phyloP scores from a whole-genome alignment of 2,888 invertebrate genomes.

The Chymomyza procnemis region DNA sequence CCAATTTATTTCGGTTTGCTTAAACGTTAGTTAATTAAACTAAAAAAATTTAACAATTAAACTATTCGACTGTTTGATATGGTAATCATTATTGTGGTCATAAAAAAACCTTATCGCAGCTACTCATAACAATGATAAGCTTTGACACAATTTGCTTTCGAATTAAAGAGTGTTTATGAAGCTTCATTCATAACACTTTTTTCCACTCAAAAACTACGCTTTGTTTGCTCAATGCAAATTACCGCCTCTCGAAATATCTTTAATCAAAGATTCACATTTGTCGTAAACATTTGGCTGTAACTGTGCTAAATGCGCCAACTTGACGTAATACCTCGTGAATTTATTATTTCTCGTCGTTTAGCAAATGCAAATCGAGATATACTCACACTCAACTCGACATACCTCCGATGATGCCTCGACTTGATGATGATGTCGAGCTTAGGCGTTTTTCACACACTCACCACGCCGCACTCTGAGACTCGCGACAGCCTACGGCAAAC shows the following conservation, averaged over 20 bases:
- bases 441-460: conserved; percentile 66
- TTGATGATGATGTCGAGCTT: conserved; percentile 38
- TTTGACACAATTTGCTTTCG: too few species aligned
- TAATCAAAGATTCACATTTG: background rate
- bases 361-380: background rate
- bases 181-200: background rate
- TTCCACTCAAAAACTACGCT: background rate
- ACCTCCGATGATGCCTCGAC: too few species aligned
- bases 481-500: background rate
- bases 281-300: background rate
- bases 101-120: too few species aligned
- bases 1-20: too few species aligned
- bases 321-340: background rate
- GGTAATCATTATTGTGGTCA: too few species aligned
- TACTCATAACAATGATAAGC: too few species aligned
- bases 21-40: too few species aligned
- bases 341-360: background rate
- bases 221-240: background rate
- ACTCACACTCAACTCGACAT: conserved; percentile 18
- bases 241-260: background rate
- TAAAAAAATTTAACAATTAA: too few species aligned
- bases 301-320: background rate
- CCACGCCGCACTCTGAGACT: conserved; percentile 23
- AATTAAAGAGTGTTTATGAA: too few species aligned
- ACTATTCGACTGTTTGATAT: too few species aligned